These are phyloP conservation scores for Hoplostethus mediterraneus DNA, from an alignment of 2,797 vertebrate genomes.

Conservation along the genomic window DNA sequence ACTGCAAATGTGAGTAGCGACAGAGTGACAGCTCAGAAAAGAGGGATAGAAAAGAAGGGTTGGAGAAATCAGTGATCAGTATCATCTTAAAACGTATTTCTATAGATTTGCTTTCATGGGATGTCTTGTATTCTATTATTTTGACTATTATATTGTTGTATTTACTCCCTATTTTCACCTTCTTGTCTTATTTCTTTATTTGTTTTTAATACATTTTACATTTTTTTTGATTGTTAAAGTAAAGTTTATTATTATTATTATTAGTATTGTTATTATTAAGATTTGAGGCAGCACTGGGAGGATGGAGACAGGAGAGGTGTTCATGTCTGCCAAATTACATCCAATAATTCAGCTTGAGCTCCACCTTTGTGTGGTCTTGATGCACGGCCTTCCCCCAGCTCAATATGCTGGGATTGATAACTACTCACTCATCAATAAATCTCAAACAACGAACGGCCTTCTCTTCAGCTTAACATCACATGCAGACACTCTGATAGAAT, in stretches of 20 bases:
- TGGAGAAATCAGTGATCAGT: no score
- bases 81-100: no score
- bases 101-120: not conserved
- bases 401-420: slow-evolving; percentile 69
- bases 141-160: no score
- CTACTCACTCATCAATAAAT: slow-evolving; percentile 53
- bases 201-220: no score
- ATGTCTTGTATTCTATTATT: not conserved
- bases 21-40: not conserved
- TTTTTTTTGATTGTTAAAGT: no score
- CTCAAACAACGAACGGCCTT: slow-evolving; percentile 54
- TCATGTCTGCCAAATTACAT: not conserved
- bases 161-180: no score
- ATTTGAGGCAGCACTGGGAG: no score
- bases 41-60: not conserved
- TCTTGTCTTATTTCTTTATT: no score
- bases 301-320: no score
- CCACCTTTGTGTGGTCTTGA: slow-evolving; percentile 35
- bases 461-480: slow-evolving; percentile 57
- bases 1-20: slow-evolving; percentile 93
- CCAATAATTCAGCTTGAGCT: slow-evolving; percentile 6
- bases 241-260: no score
- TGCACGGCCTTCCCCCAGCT: slow-evolving; percentile 29
- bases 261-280: no score
- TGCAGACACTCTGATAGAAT: slow-evolving; percentile 64